These are phyloP conservation scores for Belonocnema kinseyi DNA, from an alignment of 1,140 invertebrate genomes.

Conservation along the genomic window DNA sequence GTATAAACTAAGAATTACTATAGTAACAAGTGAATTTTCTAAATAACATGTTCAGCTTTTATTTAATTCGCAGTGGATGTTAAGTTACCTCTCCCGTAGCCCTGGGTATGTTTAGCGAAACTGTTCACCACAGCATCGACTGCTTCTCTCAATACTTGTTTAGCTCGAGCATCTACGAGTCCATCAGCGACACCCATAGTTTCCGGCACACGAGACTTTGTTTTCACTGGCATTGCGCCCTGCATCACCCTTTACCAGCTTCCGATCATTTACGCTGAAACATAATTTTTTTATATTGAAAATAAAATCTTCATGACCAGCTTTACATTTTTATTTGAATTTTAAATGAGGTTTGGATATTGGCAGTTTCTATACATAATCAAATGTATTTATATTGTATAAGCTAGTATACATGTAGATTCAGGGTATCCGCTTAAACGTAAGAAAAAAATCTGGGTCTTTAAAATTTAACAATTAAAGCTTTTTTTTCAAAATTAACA, in stretches of 20 bases:
- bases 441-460: too few relatives aligned
- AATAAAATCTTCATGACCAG: too few relatives aligned
- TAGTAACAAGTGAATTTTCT: too few relatives aligned
- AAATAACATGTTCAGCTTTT: slow-evolving; percentile 38
- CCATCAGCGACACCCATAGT: slow-evolving; percentile 71
- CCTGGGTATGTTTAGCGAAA: slow-evolving; percentile 86
- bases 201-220: slow-evolving; percentile 70
- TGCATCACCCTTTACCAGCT: slow-evolving; percentile 59
- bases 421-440: too few relatives aligned
- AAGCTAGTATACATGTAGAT: too few relatives aligned
- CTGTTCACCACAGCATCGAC: slow-evolving; percentile 87
- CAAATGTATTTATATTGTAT: too few relatives aligned
- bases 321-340: too few relatives aligned
- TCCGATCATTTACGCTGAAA: slow-evolving; percentile 54
- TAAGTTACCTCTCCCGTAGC: slow-evolving; percentile 83
- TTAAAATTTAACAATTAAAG: too few relatives aligned
- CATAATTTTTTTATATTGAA: background rate
- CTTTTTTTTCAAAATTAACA: too few relatives aligned
- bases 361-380: too few relatives aligned
- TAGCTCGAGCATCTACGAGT: slow-evolving; percentile 79
- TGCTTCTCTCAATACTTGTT: slow-evolving; percentile 85
- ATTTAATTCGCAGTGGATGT: slow-evolving; percentile 34
- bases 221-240: slow-evolving; percentile 73
- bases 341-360: too few relatives aligned
- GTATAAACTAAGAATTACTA: too few relatives aligned